phyloP scores from a whole-genome alignment of 2,888 invertebrate genomes.

The Marasmarcha lunaedactyla region DNA sequence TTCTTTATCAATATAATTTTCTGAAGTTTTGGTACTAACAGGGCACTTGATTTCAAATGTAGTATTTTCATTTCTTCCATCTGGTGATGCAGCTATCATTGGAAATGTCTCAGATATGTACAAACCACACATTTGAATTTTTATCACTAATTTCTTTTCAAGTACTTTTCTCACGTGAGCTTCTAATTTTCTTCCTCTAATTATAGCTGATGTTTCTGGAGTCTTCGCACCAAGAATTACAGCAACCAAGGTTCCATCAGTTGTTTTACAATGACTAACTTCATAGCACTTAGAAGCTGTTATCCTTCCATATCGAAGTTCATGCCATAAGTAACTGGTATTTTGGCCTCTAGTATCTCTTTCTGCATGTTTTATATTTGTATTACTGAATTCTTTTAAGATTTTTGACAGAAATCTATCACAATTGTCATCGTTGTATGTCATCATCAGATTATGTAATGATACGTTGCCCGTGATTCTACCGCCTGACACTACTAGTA shows the following conservation, averaged over 20 bases:
- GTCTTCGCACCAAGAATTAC: slow-evolving; percentile 12
- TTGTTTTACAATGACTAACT: slow-evolving; percentile 10
- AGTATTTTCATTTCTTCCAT: slow-evolving; percentile 6
- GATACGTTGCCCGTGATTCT: no score
- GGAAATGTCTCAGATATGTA: slow-evolving; percentile 3
- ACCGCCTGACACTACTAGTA: no score
- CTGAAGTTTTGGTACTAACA: slow-evolving; percentile 1
- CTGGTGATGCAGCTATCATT: slow-evolving; percentile 9
- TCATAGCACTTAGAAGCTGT: slow-evolving; percentile 13
- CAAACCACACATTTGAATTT: slow-evolving; percentile 2
- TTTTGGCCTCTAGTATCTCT: background rate
- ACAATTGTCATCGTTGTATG: no score
- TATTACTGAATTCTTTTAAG: no score
- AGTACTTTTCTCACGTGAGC: slow-evolving; percentile 1
- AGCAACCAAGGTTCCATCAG: slow-evolving; percentile 12
- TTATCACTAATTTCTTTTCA: slow-evolving; percentile 1
- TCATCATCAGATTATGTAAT: no score
- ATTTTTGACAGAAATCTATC: no score
- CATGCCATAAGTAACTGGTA: background rate
- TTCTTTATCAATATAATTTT: slow-evolving; percentile 8
- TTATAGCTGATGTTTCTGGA: slow-evolving; percentile 13
- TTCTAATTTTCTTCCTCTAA: slow-evolving; percentile 11
- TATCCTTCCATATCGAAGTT: slow-evolving; percentile 3
- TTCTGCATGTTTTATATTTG: background rate
- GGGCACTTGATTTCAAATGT: slow-evolving; percentile 10